Percentiles rank a stretch among this genome's conserved stretches.
phyloP scores from a whole-genome alignment of 2,797 vertebrate genomes.

The Pangasius macronema region DNA sequence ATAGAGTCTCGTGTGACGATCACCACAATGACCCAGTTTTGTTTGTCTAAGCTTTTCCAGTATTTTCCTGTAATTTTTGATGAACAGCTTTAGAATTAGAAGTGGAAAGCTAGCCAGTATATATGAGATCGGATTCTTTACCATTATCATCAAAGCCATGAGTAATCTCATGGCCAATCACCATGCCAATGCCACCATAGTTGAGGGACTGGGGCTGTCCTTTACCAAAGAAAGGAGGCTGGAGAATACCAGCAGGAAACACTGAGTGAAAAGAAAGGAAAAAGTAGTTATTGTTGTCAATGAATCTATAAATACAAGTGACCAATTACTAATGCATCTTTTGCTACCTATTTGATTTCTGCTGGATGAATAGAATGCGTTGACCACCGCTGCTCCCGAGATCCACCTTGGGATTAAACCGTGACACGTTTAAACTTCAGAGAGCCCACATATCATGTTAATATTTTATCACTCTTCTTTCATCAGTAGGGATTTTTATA shows the following conservation, averaged over 20 bases:
- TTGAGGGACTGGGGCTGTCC: constrained; percentile 89
- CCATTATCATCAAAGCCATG: constrained; percentile 97
- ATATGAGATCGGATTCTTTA: constrained; percentile 62
- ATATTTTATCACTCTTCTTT: constrained; percentile 48
- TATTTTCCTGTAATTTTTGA: background rate
- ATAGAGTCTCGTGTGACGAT: too few relatives aligned
- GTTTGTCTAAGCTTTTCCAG: background rate
- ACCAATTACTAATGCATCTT: background rate
- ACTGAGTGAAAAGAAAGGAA: constrained; percentile 70
- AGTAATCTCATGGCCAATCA: constrained; percentile 96
- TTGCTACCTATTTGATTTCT: constrained; percentile 95
- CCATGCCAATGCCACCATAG: constrained; percentile 94
- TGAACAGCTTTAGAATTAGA: background rate
- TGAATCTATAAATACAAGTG: background rate
- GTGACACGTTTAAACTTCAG: constrained; percentile 13
- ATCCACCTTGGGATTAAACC: constrained; percentile 82
- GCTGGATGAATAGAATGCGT: constrained; percentile 93
- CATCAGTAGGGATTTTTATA: constrained; percentile 58
- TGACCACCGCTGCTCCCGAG: constrained; percentile 92
- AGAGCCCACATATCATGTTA: constrained; percentile 23
- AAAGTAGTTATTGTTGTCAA: background rate
- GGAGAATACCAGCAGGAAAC: constrained; percentile 94
- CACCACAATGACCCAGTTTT: too few relatives aligned
- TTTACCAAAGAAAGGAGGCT: constrained; percentile 94
- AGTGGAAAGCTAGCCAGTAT: background rate